phyloP scores from a whole-genome alignment of 2,888 invertebrate genomes.

The Melieria omissa region DNA sequence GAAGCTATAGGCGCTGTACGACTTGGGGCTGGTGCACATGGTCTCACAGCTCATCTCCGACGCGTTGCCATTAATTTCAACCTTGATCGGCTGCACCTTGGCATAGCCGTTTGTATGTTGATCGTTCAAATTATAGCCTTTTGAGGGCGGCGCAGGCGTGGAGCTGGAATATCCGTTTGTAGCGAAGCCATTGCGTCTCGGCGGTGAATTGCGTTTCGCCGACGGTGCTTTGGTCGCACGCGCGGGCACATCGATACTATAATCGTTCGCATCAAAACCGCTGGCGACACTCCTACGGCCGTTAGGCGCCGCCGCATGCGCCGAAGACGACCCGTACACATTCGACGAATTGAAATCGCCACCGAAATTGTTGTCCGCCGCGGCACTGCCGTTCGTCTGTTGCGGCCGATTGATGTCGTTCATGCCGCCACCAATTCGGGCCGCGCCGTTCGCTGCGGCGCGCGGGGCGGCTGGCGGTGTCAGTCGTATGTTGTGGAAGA shows the following conservation, averaged over 20 bases:
- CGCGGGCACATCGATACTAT: no score
- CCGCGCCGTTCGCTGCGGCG: slow-evolving; percentile 57
- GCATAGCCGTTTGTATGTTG: slow-evolving; percentile 59
- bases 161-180: no score
- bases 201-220: slow-evolving; percentile 24
- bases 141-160: not conserved
- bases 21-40: slow-evolving; percentile 37
- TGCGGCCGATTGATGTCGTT: slow-evolving; percentile 57
- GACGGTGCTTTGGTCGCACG: slow-evolving; percentile 44
- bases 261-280: not conserved
- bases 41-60: slow-evolving; percentile 35
- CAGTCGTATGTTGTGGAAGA: slow-evolving; percentile 61
- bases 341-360: slow-evolving; percentile 79
- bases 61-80: slow-evolving; percentile 10
- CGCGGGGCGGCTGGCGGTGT: slow-evolving; percentile 65
- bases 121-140: slow-evolving; percentile 6
- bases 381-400: slow-evolving; percentile 62
- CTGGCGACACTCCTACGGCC: slow-evolving; percentile 24
- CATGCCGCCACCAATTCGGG: slow-evolving; percentile 46
- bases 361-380: slow-evolving; percentile 71
- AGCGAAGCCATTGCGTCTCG: slow-evolving; percentile 3
- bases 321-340: slow-evolving; percentile 74
- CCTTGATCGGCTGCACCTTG: slow-evolving; percentile 60
- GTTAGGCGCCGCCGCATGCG: slow-evolving; percentile 52
- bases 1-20: slow-evolving; percentile 5